These are phyloP conservation scores for Hermetia illucens DNA, from an alignment of 1,140 invertebrate species.

Conservation along the genomic window DNA sequence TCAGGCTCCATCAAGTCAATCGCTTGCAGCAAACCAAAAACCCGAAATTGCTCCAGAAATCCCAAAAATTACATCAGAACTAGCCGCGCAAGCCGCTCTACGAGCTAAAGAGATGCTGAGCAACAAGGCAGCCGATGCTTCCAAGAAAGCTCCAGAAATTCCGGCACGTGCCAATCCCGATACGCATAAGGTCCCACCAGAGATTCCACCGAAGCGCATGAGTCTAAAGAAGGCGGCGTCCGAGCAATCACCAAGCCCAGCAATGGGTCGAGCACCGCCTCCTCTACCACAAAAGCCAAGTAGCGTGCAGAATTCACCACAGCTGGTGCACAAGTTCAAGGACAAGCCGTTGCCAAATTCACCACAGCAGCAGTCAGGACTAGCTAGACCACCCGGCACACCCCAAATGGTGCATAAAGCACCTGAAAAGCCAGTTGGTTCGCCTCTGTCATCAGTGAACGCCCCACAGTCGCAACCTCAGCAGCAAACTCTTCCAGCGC, in stretches of 20 bases:
- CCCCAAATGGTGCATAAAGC: conserved; percentile 4
- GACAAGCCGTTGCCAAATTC: conserved; percentile 13
- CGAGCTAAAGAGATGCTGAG: conserved; percentile 22
- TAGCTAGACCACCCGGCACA: background rate
- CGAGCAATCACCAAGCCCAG: no score
- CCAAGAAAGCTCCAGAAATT: conserved; percentile 22
- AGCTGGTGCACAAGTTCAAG: conserved; percentile 19
- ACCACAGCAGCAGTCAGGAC: conserved; percentile 15
- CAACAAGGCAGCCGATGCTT: conserved; percentile 1
- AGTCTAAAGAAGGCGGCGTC: conserved; percentile 24
- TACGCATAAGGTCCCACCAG: conserved; percentile 17
- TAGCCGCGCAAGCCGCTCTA: conserved; percentile 26
- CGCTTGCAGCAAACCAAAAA: no score
- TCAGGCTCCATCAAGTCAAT: no score
- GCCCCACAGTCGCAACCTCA: background rate
- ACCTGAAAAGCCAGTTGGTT: background rate
- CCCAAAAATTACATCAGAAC: conserved; percentile 22
- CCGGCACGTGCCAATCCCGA: conserved; percentile 24
- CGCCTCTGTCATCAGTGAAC: background rate
- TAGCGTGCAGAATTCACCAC: conserved; percentile 26
- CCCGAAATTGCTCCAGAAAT: conserved; percentile 25
- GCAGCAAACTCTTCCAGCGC: background rate
- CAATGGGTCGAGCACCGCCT: conserved; percentile 16
- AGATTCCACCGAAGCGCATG: conserved; percentile 28
- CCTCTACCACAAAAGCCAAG: conserved; percentile 19